These are phyloP conservation scores for Cantharis rufa DNA, from an alignment of 2,888 invertebrate species.

Conservation along the genomic window DNA sequence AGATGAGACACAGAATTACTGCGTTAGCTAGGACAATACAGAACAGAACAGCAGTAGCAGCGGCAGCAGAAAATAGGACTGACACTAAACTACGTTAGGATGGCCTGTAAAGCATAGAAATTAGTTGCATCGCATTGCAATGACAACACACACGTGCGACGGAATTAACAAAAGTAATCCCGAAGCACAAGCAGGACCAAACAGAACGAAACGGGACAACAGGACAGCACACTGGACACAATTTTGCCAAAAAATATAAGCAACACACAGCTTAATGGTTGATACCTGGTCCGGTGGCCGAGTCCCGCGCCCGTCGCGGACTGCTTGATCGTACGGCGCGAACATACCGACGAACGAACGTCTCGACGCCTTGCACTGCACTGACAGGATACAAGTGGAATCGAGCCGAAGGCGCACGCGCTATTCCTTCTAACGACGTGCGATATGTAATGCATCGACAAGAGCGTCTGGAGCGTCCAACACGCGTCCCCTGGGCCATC, in stretches of 20 bases:
- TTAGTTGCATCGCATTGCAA: constrained; percentile 33
- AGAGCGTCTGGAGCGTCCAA: constrained; percentile 39
- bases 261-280: constrained; percentile 37
- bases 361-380: constrained; percentile 51
- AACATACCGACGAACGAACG: constrained; percentile 49
- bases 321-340: constrained; percentile 40
- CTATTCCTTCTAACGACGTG: constrained; percentile 33
- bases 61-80: constrained; percentile 34
- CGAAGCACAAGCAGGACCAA: constrained; percentile 32
- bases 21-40: constrained; percentile 35
- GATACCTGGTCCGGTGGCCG: constrained; percentile 42
- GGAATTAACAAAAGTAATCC: constrained; percentile 13
- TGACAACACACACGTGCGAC: constrained; percentile 32
- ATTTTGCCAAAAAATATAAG: constrained; percentile 41
- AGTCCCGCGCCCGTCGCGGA: constrained; percentile 48
- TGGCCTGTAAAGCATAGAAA: constrained; percentile 39
- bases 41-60: constrained; percentile 29
- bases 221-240: constrained; percentile 36
- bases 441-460: constrained; percentile 43
- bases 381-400: constrained; percentile 41
- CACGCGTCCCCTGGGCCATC: constrained; percentile 32
- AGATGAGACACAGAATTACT: constrained; percentile 17
- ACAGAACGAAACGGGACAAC: constrained; percentile 40
- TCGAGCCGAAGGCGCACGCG: constrained; percentile 30
- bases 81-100: constrained; percentile 35